Evolutionary conservation across 2,888 invertebrate genomes (phyloP), one percentile per base, ranked within the genome.

Genomic region (Drosophila neonasuta): DNA sequence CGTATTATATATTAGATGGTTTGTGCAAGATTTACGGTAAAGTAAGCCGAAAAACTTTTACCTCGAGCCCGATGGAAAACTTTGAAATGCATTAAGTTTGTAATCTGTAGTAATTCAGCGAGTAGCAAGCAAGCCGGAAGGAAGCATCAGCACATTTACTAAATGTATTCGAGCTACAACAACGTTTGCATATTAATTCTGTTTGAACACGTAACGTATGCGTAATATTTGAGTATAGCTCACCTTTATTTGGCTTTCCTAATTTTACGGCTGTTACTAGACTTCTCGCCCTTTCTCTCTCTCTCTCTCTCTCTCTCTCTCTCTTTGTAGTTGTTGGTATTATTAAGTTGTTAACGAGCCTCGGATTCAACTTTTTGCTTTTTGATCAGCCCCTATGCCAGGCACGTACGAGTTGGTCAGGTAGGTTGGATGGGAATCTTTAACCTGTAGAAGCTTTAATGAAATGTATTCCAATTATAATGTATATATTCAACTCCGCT

Each of bases 181-280:
- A 69, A 48, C 70, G 65, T 80, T 78, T 81, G 80, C 87, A 81
- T 81, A 81, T 81, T 86, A 86, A 81, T 86, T 66, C 60, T 24
- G 57, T 34, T 44, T 68, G 56, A 60, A 20, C 46, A 46, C 46
- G 48, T 20, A 15, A 50, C 61, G 68, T 72, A 68, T 77, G 77
- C 61, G 68, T 62, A 64, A 77, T 72, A 68, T 72, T 57, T 55
- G 63, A 60, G 63, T 57, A 62, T 56, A 68, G 36, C 42, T 68
- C 51, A 68, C 48, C 64, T 68, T 51, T 54, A 46, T 58, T 65
- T 61, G 52, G 45, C 54, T 60, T 77, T 50, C 63, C 57, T 67
- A 67, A 54, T 71, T 62, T 57, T 59, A 52, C 50, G 58, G 36
- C 49, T 30, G 45, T 51, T 34, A 11, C 51, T 17, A 34, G 51